phyloP scores from a whole-genome alignment of 2,797 vertebrate genomes.

The Microctenopoma stevenorrisi region DNA sequence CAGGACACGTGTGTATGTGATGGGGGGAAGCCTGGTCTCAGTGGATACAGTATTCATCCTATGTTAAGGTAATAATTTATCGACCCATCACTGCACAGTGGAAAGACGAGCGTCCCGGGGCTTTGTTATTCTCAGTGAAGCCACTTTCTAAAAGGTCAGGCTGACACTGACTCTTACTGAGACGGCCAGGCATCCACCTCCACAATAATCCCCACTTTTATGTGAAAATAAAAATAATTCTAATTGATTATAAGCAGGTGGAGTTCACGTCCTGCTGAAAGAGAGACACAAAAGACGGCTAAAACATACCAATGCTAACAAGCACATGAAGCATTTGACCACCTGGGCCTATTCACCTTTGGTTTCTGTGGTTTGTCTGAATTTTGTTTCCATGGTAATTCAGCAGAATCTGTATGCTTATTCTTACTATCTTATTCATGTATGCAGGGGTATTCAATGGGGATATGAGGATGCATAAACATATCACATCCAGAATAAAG shows the following conservation, averaged over 20 bases:
- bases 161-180: constrained; percentile 36
- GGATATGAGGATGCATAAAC: constrained; percentile 57
- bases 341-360: constrained; percentile 62
- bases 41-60: constrained; percentile 69
- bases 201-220: constrained; percentile 21
- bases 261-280: constrained; percentile 26
- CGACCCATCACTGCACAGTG: constrained; percentile 55
- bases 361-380: constrained; percentile 36
- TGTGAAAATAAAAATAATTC: constrained; percentile 25
- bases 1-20: constrained; percentile 26
- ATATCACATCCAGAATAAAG: constrained; percentile 35
- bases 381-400: constrained; percentile 70
- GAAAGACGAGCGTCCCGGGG: constrained; percentile 55
- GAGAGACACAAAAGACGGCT: constrained; percentile 20
- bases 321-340: constrained; percentile 31
- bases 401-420: constrained; percentile 23
- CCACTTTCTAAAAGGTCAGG: constrained; percentile 67
- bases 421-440: constrained; percentile 51
- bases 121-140: constrained; percentile 65
- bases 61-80: constrained; percentile 66
- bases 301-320: constrained; percentile 34
- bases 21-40: constrained; percentile 54
- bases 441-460: constrained; percentile 42
- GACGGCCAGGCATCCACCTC: constrained; percentile 29
- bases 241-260: constrained; percentile 39